phyloP scores from a whole-genome alignment of 2,113 vertebrate species.

The Copsychus sechellarum region DNA sequence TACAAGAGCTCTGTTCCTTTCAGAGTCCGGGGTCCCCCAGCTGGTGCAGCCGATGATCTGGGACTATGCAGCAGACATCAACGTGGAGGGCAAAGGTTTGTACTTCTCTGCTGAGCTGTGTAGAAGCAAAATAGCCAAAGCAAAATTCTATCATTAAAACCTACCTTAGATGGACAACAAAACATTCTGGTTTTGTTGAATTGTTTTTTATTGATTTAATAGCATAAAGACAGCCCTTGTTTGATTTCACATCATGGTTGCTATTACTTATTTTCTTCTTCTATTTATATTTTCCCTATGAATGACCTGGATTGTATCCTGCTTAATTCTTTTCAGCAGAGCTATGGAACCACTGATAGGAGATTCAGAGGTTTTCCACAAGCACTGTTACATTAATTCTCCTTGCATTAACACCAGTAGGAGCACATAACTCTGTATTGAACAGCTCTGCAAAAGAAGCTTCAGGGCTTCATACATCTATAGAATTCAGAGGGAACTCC shows the following conservation, averaged over 20 bases:
- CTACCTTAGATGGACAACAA: background rate
- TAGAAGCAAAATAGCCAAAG: background rate
- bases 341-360: background rate
- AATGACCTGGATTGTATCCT: background rate
- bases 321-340: background rate
- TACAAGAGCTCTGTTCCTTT: background rate
- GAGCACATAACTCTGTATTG: background rate
- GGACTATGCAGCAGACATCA: constrained; percentile 88
- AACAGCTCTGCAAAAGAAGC: background rate
- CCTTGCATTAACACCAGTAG: background rate
- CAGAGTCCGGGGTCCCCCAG: constrained; percentile 86
- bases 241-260: background rate
- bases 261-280: background rate
- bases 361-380: background rate
- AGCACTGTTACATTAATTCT: background rate
- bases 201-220: background rate
- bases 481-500: background rate
- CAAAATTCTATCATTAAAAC: background rate
- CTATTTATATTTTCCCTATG: background rate
- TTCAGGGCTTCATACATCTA: background rate
- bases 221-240: background rate
- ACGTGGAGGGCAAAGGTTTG: constrained; percentile 84
- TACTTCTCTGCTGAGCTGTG: background rate
- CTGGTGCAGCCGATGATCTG: constrained; percentile 92
- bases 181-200: background rate